These are phyloP conservation scores for Drosophila burlai DNA, from an alignment of 1,140 invertebrate species.

Conservation along the genomic window DNA sequence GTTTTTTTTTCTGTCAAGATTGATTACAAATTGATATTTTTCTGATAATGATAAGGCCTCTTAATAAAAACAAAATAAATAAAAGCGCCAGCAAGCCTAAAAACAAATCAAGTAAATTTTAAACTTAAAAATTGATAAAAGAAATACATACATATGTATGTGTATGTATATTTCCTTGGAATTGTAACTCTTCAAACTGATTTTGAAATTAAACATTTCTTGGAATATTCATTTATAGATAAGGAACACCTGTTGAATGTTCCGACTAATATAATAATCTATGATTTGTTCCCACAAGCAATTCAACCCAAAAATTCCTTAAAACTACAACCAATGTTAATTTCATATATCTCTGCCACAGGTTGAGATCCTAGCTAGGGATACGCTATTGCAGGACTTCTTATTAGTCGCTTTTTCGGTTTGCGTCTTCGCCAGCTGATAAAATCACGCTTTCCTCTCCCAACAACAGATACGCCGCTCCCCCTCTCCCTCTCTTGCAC, in stretches of 20 bases:
- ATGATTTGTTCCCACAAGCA: not conserved
- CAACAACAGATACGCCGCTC: not conserved
- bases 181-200: not conserved
- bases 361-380: not conserved
- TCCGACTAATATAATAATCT: not conserved
- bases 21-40: not conserved
- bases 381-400: not conserved
- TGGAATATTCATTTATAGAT: not conserved
- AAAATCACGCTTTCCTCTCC: not conserved
- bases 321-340: too few species aligned
- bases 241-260: slow-evolving; percentile 1
- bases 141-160: not conserved
- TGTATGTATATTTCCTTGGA: not conserved
- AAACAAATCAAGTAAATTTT: not conserved
- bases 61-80: not conserved
- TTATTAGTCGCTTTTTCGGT: not conserved
- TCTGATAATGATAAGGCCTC: not conserved
- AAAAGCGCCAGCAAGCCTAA: not conserved
- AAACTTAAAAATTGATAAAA: not conserved
- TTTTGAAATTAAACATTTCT: not conserved
- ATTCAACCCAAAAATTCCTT: not conserved
- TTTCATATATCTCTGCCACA: not conserved
- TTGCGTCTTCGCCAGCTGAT: slow-evolving; percentile 4
- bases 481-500: not conserved
- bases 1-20: not conserved